Evolutionary conservation across 2,113 vertebrate species (phyloP), one percentile per base, ranked within the genome.

Genomic region (pig (Sus scrofa)): DNA sequence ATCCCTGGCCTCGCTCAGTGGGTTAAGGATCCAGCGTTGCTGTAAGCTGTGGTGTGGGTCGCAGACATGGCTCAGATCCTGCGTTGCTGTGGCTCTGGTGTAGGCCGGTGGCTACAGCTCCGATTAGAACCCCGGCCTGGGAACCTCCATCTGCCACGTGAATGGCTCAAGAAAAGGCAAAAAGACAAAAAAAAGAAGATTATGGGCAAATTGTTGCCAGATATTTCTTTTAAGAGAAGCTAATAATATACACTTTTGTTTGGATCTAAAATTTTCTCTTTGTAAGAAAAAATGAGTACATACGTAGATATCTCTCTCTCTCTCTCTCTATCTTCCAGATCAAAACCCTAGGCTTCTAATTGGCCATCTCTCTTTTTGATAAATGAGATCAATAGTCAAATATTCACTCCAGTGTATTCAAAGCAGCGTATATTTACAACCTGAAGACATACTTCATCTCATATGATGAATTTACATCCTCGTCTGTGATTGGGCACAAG

Each of bases 141-240:
- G n/a, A n/a, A n/a, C n/a, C n/a, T n/a, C n/a, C n/a, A n/a, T n/a
- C n/a, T n/a, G n/a, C n/a, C n/a, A n/a, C n/a, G n/a, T n/a, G n/a
- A n/a, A n/a, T n/a, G n/a, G n/a, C n/a, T n/a, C n/a, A n/a, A n/a
- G n/a, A n/a, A n/a, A n/a, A n/a, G n/a, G n/a, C n/a, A n/a, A n/a
- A n/a, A n/a, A n/a, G n/a, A n/a, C n/a, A n/a, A 44, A 44, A 44
- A 44, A 44, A 44, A 44, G 8, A 75, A 67, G 13, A 94, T 74
- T n/a, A 4, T 27, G n/a, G 63, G 18, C 14, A 83, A 81, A 70
- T 37, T 75, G 3, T 56, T 56, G 11, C 5, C 68, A 79, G 24
- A 52, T 27, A 16, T 87, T 70, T 58, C 12, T 73, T 82, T 97
- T 44, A 50, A 92, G 27, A 90, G 34, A 93, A 90, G 20, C 19